These are phyloP conservation scores for Aurelia coerulea DNA, from an alignment of 30 jellyfish, hydroid and myxozoan genomes.

Conservation along the genomic window DNA sequence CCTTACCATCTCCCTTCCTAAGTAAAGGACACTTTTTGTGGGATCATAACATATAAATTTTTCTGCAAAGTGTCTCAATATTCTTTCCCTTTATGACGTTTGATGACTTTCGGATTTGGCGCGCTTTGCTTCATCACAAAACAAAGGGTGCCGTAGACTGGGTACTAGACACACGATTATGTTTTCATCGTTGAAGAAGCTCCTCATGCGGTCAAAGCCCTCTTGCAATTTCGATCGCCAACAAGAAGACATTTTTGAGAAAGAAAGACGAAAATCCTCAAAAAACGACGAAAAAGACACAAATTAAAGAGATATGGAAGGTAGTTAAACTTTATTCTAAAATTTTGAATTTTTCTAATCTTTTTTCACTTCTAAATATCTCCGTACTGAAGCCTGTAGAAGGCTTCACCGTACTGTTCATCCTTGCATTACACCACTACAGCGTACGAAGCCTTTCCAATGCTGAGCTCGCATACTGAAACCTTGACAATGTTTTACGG, in stretches of 20 bases:
- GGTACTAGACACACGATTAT: constrained; percentile 38
- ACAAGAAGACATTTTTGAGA: constrained; percentile 24
- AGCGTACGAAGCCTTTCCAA: constrained; percentile 25
- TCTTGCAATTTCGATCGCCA: constrained; percentile 56
- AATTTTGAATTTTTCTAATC: background rate
- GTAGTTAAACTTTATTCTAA: background rate
- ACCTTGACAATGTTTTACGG: constrained; percentile 50
- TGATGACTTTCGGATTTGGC: constrained; percentile 26
- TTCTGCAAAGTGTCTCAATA: no score
- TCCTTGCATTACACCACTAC: constrained; percentile 3
- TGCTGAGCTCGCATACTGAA: constrained; percentile 21
- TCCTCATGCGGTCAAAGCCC: constrained; percentile 77
- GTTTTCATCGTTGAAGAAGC: constrained; percentile 47
- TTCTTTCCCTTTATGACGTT: no score
- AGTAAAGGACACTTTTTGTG: no score
- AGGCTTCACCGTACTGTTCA: constrained; percentile 8
- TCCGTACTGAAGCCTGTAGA: constrained; percentile 61
- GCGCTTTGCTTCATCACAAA: constrained; percentile 17
- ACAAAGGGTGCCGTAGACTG: constrained; percentile 21
- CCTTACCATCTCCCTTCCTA: no score
- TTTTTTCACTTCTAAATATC: background rate
- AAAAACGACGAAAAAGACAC: constrained; percentile 11
- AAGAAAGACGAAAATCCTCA: constrained; percentile 15
- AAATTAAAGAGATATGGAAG: constrained; percentile 23
- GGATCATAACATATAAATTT: no score